Conservation (phyloP, 2,797 vertebrate genomes). For the Myotis findleyi region DNA sequence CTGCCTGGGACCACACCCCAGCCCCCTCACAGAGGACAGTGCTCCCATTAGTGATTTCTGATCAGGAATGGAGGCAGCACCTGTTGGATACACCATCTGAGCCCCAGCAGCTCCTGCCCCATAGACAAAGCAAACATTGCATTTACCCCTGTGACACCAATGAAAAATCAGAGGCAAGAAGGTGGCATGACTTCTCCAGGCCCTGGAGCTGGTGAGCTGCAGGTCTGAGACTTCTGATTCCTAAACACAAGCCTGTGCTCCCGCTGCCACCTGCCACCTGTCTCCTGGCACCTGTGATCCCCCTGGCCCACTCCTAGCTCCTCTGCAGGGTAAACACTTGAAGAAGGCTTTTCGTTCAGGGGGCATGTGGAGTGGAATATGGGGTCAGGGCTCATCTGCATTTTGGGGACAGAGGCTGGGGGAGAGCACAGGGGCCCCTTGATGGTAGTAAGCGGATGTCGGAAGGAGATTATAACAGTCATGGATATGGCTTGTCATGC, state of each 20-base stretch:
- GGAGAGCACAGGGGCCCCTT: conserved; percentile 78
- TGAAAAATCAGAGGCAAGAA: background rate
- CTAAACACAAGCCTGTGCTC: background rate
- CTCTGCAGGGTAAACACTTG: conserved; percentile 38
- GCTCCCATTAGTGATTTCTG: background rate
- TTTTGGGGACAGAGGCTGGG: conserved; percentile 74
- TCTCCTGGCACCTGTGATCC: background rate
- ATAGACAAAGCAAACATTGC: background rate
- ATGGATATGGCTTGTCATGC: conserved; percentile 81
- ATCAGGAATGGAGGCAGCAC: background rate
- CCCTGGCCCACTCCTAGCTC: too few species aligned
- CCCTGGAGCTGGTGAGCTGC: background rate
- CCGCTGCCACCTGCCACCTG: background rate
- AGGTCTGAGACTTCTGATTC: background rate
- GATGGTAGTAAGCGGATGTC: conserved; percentile 72
- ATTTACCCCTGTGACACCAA: background rate
- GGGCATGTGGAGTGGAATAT: conserved; percentile 63
- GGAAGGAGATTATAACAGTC: conserved; percentile 81
- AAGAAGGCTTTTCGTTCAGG: conserved; percentile 33
- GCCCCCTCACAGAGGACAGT: background rate
- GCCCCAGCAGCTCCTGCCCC: background rate
- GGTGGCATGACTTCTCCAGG: background rate
- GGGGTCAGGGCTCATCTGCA: conserved; percentile 75
- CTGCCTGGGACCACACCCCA: background rate
- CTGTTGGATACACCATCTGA: background rate